A percentile compares a stretch with the other conserved stretches of the same genome.
These are phyloP conservation scores for Scytalopus superciliaris DNA, from an alignment of 2,113 vertebrate genomes.

Conservation along the genomic window DNA sequence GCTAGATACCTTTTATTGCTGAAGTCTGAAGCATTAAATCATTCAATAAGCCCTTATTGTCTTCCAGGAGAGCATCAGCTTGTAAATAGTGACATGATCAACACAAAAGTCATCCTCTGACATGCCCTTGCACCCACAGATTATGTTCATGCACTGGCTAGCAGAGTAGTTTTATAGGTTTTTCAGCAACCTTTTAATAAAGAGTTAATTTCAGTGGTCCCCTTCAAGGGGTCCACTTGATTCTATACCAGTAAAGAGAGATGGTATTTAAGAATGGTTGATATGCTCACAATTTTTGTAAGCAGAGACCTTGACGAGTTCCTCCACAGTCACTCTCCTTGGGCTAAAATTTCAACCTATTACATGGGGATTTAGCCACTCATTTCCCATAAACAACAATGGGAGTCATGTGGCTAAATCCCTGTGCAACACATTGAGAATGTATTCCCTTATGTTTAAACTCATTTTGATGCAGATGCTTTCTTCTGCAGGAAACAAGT, in stretches of 20 bases:
- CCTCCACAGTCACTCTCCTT: slow-evolving; percentile 53
- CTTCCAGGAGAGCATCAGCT: slow-evolving; percentile 18
- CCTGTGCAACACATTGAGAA: slow-evolving; percentile 54
- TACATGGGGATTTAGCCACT: slow-evolving; percentile 62
- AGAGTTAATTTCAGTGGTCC: not conserved
- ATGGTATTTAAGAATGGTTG: slow-evolving; percentile 9
- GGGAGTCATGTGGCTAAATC: slow-evolving; percentile 62
- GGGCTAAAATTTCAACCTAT: slow-evolving; percentile 66
- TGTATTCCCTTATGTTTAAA: slow-evolving; percentile 64
- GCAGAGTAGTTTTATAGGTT: not conserved
- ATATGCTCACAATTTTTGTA: not conserved
- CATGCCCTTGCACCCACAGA: slow-evolving; percentile 3
- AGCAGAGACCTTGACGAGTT: slow-evolving; percentile 52
- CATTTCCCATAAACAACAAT: slow-evolving; percentile 62
- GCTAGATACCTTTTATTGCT: not conserved
- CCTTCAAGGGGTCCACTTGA: not conserved
- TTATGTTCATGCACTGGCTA: not conserved
- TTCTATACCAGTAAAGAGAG: not conserved
- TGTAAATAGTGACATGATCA: slow-evolving; percentile 28
- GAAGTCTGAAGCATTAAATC: slow-evolving; percentile 22
- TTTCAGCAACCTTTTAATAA: slow-evolving; percentile 11
- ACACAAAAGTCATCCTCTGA: slow-evolving; percentile 21
- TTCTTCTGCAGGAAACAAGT: slow-evolving; percentile 49
- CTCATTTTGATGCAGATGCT: slow-evolving; percentile 60
- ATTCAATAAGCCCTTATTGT: slow-evolving; percentile 11